Percentiles rank a stretch among this genome's conserved stretches.
Evolutionary conservation across 2,888 invertebrate species (phyloP).

Genomic region (Tetragnatha montana): DNA sequence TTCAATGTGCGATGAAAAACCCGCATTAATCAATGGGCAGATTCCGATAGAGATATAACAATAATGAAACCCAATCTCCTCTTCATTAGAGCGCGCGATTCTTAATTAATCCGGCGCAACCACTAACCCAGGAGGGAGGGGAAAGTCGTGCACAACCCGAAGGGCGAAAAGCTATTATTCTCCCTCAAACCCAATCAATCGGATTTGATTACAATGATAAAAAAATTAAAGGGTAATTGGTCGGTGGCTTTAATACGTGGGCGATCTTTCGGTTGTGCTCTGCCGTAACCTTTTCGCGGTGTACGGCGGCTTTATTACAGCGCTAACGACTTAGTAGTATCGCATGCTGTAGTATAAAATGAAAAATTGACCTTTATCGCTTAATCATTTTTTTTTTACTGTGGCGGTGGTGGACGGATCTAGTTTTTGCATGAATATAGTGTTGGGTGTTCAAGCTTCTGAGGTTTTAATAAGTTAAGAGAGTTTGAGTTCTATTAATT

Average conservation of each 20-base stretch:
- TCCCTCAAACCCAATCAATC: conserved; percentile 45
- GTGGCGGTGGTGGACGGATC: too few relatives aligned
- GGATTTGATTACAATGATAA: conserved; percentile 53
- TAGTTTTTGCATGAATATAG: too few relatives aligned
- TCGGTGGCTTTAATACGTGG: conserved; percentile 47
- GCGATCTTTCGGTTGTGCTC: conserved; percentile 27
- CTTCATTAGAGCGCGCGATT: conserved; percentile 45
- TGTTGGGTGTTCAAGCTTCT: too few relatives aligned
- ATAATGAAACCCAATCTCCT: conserved; percentile 48
- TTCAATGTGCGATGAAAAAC: conserved; percentile 49
- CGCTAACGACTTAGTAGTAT: background rate
- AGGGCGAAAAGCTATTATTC: conserved; percentile 37
- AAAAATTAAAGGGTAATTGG: conserved; percentile 57
- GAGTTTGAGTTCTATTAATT: too few relatives aligned
- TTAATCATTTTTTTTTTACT: too few relatives aligned
- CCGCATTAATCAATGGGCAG: conserved; percentile 51
- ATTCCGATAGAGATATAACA: conserved; percentile 45
- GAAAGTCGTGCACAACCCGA: conserved; percentile 48
- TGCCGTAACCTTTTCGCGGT: background rate
- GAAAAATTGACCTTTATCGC: background rate
- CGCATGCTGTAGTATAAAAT: background rate
- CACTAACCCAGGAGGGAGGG: conserved; percentile 7
- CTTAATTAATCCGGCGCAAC: conserved; percentile 42
- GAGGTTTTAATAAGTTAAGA: too few relatives aligned
- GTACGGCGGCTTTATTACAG: background rate